These are phyloP conservation scores for Odontamblyopus rebecca DNA, from an alignment of 2,797 vertebrate genomes.

Conservation along the genomic window DNA sequence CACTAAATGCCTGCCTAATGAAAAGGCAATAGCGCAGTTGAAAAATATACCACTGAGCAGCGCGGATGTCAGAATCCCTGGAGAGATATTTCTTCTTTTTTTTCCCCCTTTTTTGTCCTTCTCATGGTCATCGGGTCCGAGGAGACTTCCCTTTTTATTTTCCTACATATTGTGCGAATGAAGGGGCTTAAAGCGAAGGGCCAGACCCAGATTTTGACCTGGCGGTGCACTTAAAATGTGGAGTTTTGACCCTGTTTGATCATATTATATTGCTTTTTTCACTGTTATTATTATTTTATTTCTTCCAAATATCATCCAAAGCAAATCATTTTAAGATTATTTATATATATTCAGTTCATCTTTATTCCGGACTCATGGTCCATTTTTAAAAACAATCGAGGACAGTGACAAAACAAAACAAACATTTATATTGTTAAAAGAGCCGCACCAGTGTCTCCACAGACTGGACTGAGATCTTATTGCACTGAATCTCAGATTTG, in stretches of 20 bases:
- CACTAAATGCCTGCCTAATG: conserved; percentile 58
- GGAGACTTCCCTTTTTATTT: neutral
- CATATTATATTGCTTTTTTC: neutral
- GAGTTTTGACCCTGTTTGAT: neutral
- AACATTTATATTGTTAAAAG: too few relatives aligned
- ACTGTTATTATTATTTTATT: neutral
- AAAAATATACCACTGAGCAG: conserved; percentile 43
- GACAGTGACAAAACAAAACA: too few relatives aligned
- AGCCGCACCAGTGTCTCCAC: too few relatives aligned
- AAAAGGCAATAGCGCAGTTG: conserved; percentile 59
- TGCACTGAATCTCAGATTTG: too few relatives aligned
- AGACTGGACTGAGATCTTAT: too few relatives aligned
- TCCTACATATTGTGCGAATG: neutral
- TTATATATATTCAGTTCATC: too few relatives aligned
- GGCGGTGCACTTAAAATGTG: neutral
- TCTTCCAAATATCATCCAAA: neutral
- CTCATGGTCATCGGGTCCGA: conserved; percentile 7
- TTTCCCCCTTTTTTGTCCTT: conserved; percentile 1
- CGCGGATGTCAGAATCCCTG: conserved; percentile 32
- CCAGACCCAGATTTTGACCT: too few relatives aligned
- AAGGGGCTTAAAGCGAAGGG: neutral
- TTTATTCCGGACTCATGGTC: too few relatives aligned
- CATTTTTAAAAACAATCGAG: too few relatives aligned
- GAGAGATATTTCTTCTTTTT: conserved; percentile 22
- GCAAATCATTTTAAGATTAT: too few relatives aligned